Evolutionary conservation across 2,797 vertebrate species (phyloP), one percentile per base, ranked within the genome.

Genomic region (Microhierax caerulescens): DNA sequence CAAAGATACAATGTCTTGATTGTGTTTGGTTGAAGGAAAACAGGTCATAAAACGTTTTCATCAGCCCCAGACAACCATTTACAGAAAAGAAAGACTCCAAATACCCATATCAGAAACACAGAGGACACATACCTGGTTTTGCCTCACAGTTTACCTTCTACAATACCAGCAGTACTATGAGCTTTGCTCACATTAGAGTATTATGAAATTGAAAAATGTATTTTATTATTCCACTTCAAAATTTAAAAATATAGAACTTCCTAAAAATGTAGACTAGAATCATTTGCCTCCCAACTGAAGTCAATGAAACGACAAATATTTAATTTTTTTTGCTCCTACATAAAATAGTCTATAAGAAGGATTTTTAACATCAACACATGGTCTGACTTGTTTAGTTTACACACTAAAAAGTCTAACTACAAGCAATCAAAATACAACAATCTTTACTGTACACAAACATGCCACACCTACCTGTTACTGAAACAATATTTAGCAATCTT

Each of bases 401-500:
- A 67, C 23, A 41, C 21, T 15, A 37, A n/a, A 8, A 75, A 54
- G 36, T 47, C 50, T 41, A 77, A 61, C 39, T 56, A 53, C 15
- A 53, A 54, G 56, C 28, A 61, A 39, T 2, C 13, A 80, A 64
- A 84, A 76, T 25, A 78, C 34, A 45, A 41, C 12, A 51, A 30
- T 36, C 21, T 34, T 65, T 36, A 56, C 10, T 24, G 19, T 27
- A 70, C 24, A 36, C 6, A 11, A 64, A 30, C 6, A 10, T 3
- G 15, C 12, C 60, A 73, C 16, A 9, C 87, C 90, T 73, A 99
- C 99, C 99, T 61, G 99, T 99, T 91, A 99, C 99, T 6, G 99
- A 99, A 65, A 99, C 99, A 83, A 99, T 99, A 97, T 99, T 99
- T 28, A 99, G 98, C 54, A 99, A 97, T 76, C 99, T 98, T 90